Evolutionary conservation across 2,888 invertebrate genomes (phyloP), one percentile per base, ranked within the genome.

Genomic region (Ochlodes sylvanus): DNA sequence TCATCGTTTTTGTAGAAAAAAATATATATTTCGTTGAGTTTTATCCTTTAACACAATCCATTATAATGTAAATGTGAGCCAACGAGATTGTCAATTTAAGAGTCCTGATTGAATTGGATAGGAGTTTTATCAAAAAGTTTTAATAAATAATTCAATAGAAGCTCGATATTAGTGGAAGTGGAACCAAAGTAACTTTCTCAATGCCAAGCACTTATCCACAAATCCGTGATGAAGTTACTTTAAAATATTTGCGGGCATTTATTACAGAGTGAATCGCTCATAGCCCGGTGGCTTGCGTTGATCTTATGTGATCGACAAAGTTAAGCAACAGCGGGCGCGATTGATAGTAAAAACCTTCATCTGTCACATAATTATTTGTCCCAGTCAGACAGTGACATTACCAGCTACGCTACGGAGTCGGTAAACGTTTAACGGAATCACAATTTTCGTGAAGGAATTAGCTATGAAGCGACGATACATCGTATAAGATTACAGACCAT

Each of bases 401-500:
- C n/a, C n/a, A n/a, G n/a, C n/a, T n/a, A n/a, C n/a, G n/a, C n/a
- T n/a, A n/a, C n/a, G n/a, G n/a, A n/a, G n/a, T n/a, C n/a, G n/a
- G n/a, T n/a, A 68, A 70, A 65, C 68, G 62, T 68, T 68, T 68
- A 68, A 54, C 63, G 68, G 50, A 68, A 70, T 70, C 68, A 55
- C 58, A 70, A 64, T 63, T 70, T 70, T 67, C 41, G 17, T 68
- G 61, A 64, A 64, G 38, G 57, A 64, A 68, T 56, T 50, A 27
- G 32, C 44, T 34, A 14, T 9, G n/a, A n/a, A n/a, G n/a, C 27
- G 17, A 44, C 27, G 44, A 44, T 14, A 63, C 17, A 38, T 21
- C 32, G 7, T 62, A 44, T 44, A 7, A 15, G 12, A 50, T 19
- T 50, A 50, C 19, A 50, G 19, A 44, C 6, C n/a, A 44, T 44